phyloP scores from a whole-genome alignment of 2,113 vertebrate species.

The Cryptomyrus ogoouensis region DNA sequence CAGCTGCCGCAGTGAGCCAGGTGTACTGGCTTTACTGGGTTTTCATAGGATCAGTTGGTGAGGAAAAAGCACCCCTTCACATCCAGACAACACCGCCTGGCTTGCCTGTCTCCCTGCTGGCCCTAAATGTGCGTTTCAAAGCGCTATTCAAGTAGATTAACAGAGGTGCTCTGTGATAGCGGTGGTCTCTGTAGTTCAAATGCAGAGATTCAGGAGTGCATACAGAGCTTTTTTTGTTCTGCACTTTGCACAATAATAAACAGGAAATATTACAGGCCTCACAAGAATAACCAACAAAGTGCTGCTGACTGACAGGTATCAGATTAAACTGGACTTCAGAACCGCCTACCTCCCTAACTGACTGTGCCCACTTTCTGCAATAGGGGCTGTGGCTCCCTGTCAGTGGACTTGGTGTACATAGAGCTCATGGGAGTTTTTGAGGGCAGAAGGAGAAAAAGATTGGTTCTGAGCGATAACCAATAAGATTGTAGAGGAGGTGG shows the following conservation, averaged over 20 bases:
- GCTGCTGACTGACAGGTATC: slow-evolving; percentile 55
- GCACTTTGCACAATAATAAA: slow-evolving; percentile 51
- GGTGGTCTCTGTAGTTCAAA: neutral
- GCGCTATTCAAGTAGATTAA: neutral
- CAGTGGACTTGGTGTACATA: neutral
- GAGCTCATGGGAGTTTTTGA: neutral
- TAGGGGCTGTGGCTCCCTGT: neutral
- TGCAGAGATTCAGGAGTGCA: slow-evolving; percentile 41
- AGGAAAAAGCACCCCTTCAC: neutral
- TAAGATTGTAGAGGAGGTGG: too few relatives aligned
- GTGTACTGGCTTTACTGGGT: neutral
- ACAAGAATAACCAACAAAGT: slow-evolving; percentile 53
- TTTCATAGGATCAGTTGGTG: neutral
- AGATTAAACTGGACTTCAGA: slow-evolving; percentile 59
- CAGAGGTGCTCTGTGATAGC: neutral
- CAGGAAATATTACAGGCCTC: slow-evolving; percentile 53
- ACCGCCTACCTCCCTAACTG: slow-evolving; percentile 55
- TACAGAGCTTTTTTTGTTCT: slow-evolving; percentile 55
- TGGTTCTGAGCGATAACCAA: too few relatives aligned
- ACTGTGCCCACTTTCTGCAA: slow-evolving; percentile 34
- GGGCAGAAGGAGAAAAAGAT: too few relatives aligned
- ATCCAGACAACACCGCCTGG: neutral
- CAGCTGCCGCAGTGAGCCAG: neutral
- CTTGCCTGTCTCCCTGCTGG: neutral
- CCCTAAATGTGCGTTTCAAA: neutral